These are phyloP conservation scores for Cataglyphis livida DNA, from an alignment of 2,888 invertebrate species.

Conservation along the genomic window DNA sequence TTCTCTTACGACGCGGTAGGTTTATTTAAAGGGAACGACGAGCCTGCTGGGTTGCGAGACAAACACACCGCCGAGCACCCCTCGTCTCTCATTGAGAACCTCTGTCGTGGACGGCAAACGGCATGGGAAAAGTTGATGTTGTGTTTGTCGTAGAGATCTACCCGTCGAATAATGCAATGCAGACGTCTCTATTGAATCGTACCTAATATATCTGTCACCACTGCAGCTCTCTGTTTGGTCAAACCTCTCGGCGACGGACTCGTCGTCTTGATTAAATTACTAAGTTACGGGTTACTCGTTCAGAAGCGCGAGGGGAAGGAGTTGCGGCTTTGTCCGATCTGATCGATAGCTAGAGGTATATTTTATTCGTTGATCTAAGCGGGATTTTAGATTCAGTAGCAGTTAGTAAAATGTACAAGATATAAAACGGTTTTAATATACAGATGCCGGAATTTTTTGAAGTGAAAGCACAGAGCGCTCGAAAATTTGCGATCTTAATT, in stretches of 20 bases:
- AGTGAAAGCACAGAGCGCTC: too few relatives aligned
- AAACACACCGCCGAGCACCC: slow-evolving; percentile 54
- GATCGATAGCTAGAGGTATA: slow-evolving; percentile 65
- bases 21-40: slow-evolving; percentile 71
- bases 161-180: slow-evolving; percentile 83
- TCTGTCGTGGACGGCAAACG: slow-evolving; percentile 70
- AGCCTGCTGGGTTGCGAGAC: slow-evolving; percentile 38
- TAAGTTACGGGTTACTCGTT: slow-evolving; percentile 72
- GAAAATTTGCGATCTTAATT: neutral
- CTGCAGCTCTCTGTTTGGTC: slow-evolving; percentile 76
- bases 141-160: slow-evolving; percentile 85
- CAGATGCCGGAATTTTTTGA: neutral
- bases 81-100: slow-evolving; percentile 74
- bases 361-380: slow-evolving; percentile 69
- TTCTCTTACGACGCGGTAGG: slow-evolving; percentile 64
- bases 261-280: slow-evolving; percentile 82
- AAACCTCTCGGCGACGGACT: slow-evolving; percentile 64
- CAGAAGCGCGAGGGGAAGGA: slow-evolving; percentile 51
- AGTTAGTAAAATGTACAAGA: slow-evolving; percentile 36
- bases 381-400: slow-evolving; percentile 45
- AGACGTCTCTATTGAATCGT: slow-evolving; percentile 83
- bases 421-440: neutral
- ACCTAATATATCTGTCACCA: slow-evolving; percentile 84
- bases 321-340: slow-evolving; percentile 40
- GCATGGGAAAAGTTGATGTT: slow-evolving; percentile 85